These are phyloP conservation scores for Cactoblastis cactorum DNA, from an alignment of 2,888 invertebrate species.

Conservation along the genomic window DNA sequence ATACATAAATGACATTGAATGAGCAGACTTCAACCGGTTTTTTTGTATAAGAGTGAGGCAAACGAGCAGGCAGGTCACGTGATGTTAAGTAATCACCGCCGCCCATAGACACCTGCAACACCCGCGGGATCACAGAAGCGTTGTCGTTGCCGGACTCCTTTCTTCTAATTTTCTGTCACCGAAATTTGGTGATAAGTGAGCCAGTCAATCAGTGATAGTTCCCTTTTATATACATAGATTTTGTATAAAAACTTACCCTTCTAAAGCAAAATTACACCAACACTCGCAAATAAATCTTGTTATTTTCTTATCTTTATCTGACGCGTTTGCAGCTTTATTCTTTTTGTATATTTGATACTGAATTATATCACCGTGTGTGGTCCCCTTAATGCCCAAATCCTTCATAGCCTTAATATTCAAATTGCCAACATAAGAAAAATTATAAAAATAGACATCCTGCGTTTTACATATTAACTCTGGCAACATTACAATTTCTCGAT, in stretches of 20 bases:
- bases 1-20: too few species aligned
- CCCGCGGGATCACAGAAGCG: too few species aligned
- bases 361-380: slow-evolving; percentile 59
- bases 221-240: too few species aligned
- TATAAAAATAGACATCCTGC: slow-evolving; percentile 40
- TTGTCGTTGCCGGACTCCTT: too few species aligned
- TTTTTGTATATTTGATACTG: slow-evolving; percentile 60
- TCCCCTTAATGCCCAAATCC: slow-evolving; percentile 46
- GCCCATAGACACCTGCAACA: too few species aligned
- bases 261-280: slow-evolving; percentile 57
- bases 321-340: slow-evolving; percentile 40
- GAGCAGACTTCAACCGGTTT: too few species aligned
- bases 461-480: slow-evolving; percentile 38
- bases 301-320: slow-evolving; percentile 39
- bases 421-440: slow-evolving; percentile 52
- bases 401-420: slow-evolving; percentile 54
- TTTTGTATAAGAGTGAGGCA: too few species aligned
- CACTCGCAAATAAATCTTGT: slow-evolving; percentile 47
- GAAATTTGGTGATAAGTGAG: too few species aligned
- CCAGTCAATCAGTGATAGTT: too few species aligned
- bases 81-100: too few species aligned
- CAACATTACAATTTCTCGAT: slow-evolving; percentile 40
- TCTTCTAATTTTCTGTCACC: too few species aligned
- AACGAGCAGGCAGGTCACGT: too few species aligned
- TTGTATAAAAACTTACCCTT: slow-evolving; percentile 51